phyloP scores from a whole-genome alignment of 64 coral and sea anemone species.

The Cladopsammia gracilis region DNA sequence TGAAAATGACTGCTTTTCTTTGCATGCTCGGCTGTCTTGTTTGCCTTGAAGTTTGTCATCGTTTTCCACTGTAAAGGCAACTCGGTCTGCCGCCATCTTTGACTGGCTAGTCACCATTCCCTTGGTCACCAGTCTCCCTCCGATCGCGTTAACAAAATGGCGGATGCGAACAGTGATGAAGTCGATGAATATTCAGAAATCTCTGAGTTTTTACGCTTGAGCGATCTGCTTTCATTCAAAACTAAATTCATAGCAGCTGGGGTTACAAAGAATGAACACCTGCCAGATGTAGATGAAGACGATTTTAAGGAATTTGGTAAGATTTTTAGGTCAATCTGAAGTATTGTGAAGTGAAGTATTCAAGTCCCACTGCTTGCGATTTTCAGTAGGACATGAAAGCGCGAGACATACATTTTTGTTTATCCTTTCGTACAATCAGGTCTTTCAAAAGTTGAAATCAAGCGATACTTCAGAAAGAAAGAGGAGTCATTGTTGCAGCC shows the following conservation, averaged over 20 bases:
- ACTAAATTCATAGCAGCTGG: slow-evolving; percentile 43
- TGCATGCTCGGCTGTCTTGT: too few relatives aligned
- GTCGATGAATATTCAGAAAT: slow-evolving; percentile 28
- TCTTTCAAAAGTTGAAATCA: not conserved
- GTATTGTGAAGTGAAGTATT: not conserved
- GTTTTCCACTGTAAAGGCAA: not conserved
- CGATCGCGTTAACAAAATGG: too few relatives aligned
- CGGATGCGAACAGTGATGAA: too few relatives aligned
- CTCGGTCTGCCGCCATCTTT: too few relatives aligned
- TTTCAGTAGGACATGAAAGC: slow-evolving; percentile 14
- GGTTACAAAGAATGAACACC: not conserved
- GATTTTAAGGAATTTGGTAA: too few relatives aligned
- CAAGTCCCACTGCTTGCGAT: too few relatives aligned
- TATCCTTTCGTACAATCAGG: not conserved
- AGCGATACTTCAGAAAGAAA: slow-evolving; percentile 29
- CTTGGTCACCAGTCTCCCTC: too few relatives aligned
- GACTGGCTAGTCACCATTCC: too few relatives aligned
- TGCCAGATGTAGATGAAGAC: too few relatives aligned
- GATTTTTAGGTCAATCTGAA: not conserved
- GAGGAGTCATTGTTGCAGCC: too few relatives aligned
- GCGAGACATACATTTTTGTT: slow-evolving; percentile 3
- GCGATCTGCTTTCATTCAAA: slow-evolving; percentile 28
- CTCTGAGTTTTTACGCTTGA: slow-evolving; percentile 23
- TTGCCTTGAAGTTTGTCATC: not conserved
- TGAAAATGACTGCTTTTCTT: too few relatives aligned